Evolutionary conservation across 2,797 vertebrate genomes (phyloP).

Genomic region (Crax fasciolata): DNA sequence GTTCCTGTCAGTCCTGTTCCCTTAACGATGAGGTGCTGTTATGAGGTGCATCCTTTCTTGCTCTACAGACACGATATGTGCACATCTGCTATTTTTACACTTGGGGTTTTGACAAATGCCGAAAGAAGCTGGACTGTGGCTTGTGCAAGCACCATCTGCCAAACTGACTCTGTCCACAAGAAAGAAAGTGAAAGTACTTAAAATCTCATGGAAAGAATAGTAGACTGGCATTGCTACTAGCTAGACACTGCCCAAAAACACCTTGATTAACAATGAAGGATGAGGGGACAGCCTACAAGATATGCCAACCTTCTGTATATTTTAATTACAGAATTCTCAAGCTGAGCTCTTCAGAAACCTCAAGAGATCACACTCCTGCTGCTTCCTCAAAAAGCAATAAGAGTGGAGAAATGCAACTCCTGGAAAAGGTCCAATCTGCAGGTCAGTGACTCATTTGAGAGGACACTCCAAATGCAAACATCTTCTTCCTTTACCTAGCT

Average conservation of each 20-base stretch:
- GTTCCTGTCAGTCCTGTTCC: background rate
- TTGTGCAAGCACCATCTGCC: background rate
- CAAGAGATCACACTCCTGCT: accelerated
- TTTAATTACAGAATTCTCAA: background rate
- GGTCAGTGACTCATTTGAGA: background rate
- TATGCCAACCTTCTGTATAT: accelerated
- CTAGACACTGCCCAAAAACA: background rate
- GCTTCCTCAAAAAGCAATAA: background rate
- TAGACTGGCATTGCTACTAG: background rate
- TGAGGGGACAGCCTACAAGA: background rate
- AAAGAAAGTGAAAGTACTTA: background rate
- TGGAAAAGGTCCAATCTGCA: background rate
- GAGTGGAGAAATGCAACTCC: background rate
- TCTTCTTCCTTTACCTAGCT: background rate
- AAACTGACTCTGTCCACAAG: background rate
- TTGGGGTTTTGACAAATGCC: accelerated
- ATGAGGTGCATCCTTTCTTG: accelerated
- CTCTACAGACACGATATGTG: background rate
- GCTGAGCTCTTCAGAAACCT: background rate
- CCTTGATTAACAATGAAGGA: background rate
- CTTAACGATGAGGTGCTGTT: background rate
- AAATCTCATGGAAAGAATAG: background rate
- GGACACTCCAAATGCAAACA: accelerated
- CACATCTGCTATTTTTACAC: background rate
- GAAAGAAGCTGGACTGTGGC: background rate